These are phyloP conservation scores for Anabacerthia variegaticeps DNA, from an alignment of 2,797 vertebrate genomes.

Conservation along the genomic window DNA sequence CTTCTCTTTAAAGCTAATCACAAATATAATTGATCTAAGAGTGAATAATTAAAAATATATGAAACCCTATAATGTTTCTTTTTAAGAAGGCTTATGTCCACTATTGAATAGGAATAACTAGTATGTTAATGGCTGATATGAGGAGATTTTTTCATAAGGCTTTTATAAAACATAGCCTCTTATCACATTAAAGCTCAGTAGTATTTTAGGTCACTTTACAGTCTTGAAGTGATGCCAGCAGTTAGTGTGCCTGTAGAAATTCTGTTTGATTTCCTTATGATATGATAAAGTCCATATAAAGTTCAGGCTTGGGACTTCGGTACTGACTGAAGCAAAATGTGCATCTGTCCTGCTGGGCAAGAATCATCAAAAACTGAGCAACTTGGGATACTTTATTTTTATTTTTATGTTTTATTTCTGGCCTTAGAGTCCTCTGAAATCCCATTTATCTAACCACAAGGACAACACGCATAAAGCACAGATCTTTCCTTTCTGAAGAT, in stretches of 20 bases:
- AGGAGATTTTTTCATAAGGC: not conserved
- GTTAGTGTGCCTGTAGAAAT: not conserved
- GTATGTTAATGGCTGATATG: not conserved
- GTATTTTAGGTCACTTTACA: not conserved
- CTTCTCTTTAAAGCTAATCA: not conserved
- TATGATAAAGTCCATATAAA: not conserved
- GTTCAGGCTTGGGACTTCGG: not conserved
- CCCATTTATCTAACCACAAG: not conserved
- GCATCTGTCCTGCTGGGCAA: not conserved
- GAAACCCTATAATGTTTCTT: not conserved
- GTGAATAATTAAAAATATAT: not conserved
- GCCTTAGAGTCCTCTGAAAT: not conserved
- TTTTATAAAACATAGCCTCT: not conserved
- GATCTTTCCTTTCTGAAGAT: constrained; percentile 23
- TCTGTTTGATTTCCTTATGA: not conserved
- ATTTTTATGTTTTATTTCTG: not conserved
- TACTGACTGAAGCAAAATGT: not conserved
- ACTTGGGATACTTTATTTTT: not conserved
- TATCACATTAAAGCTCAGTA: not conserved
- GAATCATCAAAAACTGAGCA: not conserved
- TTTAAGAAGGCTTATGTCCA: not conserved
- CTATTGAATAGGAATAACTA: not conserved
- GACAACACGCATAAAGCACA: not conserved
- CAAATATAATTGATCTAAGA: not conserved
- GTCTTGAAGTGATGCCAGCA: not conserved